phyloP scores from a whole-genome alignment of 2,888 invertebrate species.

The Andrena fulva region DNA sequence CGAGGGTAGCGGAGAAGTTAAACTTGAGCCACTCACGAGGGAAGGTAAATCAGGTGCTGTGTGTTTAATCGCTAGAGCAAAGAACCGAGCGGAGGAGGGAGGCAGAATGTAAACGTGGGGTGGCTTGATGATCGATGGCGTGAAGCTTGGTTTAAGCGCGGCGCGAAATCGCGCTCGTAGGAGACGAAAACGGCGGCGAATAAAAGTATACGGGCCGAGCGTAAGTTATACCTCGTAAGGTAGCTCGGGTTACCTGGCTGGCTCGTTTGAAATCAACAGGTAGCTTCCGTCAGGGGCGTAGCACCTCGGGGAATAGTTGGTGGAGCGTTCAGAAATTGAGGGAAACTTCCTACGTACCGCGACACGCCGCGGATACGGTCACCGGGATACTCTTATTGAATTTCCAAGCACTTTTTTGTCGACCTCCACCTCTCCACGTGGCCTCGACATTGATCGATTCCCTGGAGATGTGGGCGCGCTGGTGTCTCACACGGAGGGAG shows the following conservation, averaged over 20 bases:
- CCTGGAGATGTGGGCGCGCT: background rate
- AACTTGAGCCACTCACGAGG: background rate
- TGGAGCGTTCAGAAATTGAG: slow-evolving; percentile 44
- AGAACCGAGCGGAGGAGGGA: background rate
- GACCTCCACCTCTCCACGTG: background rate
- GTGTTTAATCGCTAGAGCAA: background rate
- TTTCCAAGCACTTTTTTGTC: slow-evolving; percentile 28
- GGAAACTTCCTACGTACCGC: slow-evolving; percentile 33
- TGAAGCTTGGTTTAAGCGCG: slow-evolving; percentile 30
- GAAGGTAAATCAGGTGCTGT: background rate
- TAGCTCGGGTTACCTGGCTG: slow-evolving; percentile 66
- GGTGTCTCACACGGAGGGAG: background rate
- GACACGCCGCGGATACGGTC: slow-evolving; percentile 13
- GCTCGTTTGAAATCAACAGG: slow-evolving; percentile 68
- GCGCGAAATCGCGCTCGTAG: slow-evolving; percentile 23
- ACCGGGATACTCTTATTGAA: slow-evolving; percentile 35
- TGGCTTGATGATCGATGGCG: slow-evolving; percentile 43
- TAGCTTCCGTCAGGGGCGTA: slow-evolving; percentile 69
- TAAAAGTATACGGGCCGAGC: slow-evolving; percentile 55
- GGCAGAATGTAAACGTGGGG: background rate
- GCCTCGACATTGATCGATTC: slow-evolving; percentile 31
- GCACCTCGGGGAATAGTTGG: slow-evolving; percentile 52
- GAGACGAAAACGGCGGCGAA: slow-evolving; percentile 46
- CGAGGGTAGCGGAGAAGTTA: background rate
- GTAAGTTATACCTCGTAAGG: slow-evolving; percentile 65